Base-by-base conservation (phyloP, 2,888 invertebrate species). In the Caenorhabditis panamensis region DNA sequence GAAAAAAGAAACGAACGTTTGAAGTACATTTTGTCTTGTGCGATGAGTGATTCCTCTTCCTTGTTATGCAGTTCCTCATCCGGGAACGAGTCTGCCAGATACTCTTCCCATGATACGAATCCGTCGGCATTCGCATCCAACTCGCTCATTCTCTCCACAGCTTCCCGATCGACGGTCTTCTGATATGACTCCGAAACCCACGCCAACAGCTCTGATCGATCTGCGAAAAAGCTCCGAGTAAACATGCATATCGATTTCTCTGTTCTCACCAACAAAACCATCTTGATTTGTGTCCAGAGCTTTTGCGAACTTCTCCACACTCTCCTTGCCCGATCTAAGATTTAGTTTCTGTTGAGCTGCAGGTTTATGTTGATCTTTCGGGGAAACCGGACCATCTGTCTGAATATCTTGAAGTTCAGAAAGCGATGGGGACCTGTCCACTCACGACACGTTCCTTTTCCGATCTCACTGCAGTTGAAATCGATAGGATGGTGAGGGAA, bases 111-210 rank as follows among this genome's bases (percentile, higher is more conserved):
- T 0, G 95, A 94, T 1, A 88, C 89, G 73, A 79, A 76, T 41
- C 76, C 79, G 75, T 87, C 86, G 9, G 78, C 81, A 58, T 87
- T 94, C 53, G 93, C 93, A 92, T 98, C 98, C 0, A 95, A 87
- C 49, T 92, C 92, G 41, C 88, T 87, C 75, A 92, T 87, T 49
- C 92, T 89, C 72, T 92, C 91, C n/a, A 88, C 75, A 0, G 91
- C 90, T 75, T 90, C 90, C 63, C 89, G 87, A 53, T 87, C 83
- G 72, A 91, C 91, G 18, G 90, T 68, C 16, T 92, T 95, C 94
- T 93, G 93, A 92, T 97, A 97, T 18, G 97, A 96, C 87, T 95
- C 94, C 84, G 96, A 92, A 89, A 99, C 96, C 97, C 97, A 98
- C 3, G 95, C 94, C 91, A 94, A 95, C 11, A 99, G 92, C 92